Percentiles rank a stretch among this genome's conserved stretches.
These are phyloP conservation scores for Sphecodes monilicornis DNA, from an alignment of 2,888 invertebrate species.

Conservation along the genomic window DNA sequence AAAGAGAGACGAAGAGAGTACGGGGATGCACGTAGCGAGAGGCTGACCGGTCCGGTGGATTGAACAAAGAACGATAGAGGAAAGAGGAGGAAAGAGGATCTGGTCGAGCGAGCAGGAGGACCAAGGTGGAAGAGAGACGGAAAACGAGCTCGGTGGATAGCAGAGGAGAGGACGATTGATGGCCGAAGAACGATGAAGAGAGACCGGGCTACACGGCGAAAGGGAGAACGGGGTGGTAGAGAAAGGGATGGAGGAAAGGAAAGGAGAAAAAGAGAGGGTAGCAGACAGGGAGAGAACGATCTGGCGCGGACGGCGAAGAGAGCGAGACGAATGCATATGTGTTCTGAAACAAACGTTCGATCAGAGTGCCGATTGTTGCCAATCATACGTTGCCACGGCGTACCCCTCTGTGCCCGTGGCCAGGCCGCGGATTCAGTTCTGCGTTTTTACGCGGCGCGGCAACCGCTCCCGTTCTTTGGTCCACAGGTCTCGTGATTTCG, in stretches of 20 bases:
- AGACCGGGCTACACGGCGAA: slow-evolving; percentile 22
- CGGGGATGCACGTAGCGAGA: slow-evolving; percentile 62
- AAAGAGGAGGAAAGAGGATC: slow-evolving; percentile 29
- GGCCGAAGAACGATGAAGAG: slow-evolving; percentile 37
- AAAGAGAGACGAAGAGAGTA: slow-evolving; percentile 45
- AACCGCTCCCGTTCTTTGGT: slow-evolving; percentile 69
- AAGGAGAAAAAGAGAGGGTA: slow-evolving; percentile 52
- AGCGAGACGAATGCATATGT: slow-evolving; percentile 75
- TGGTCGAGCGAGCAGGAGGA: slow-evolving; percentile 47
- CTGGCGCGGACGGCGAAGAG: slow-evolving; percentile 51
- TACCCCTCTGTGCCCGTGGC: slow-evolving; percentile 78
- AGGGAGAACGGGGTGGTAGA: slow-evolving; percentile 27
- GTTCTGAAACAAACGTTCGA: slow-evolving; percentile 84
- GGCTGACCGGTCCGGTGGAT: slow-evolving; percentile 26
- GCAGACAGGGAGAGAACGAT: slow-evolving; percentile 54
- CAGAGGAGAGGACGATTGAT: slow-evolving; percentile 21
- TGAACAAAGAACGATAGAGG: slow-evolving; percentile 32
- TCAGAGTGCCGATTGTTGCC: slow-evolving; percentile 84
- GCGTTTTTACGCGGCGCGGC: slow-evolving; percentile 82
- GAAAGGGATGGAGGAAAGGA: slow-evolving; percentile 51
- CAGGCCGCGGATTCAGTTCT: slow-evolving; percentile 81
- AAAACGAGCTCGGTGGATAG: slow-evolving; percentile 15
- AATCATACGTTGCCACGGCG: slow-evolving; percentile 82
- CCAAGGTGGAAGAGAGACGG: slow-evolving; percentile 18
- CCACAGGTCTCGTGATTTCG: slow-evolving; percentile 5